A percentile compares a stretch with the other conserved stretches of the same genome.
phyloP scores from a whole-genome alignment of 2,888 invertebrate genomes.

The Philopedon plagiatum region DNA sequence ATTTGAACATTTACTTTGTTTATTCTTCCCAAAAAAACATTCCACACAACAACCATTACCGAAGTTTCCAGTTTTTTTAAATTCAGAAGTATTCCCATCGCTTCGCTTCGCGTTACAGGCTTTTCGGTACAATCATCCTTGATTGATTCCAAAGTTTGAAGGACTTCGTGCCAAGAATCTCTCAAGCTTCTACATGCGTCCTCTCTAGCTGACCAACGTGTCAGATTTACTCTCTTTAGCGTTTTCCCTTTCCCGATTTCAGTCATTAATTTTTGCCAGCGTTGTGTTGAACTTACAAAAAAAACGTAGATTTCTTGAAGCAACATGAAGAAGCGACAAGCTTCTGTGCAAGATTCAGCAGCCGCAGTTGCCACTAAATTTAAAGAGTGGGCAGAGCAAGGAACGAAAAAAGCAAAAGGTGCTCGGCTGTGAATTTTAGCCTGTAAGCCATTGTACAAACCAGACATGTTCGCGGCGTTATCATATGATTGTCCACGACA shows the following conservation, averaged over 20 bases:
- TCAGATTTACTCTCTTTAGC: slow-evolving; percentile 19
- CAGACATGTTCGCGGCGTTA: slow-evolving; percentile 27
- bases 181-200: slow-evolving; percentile 39
- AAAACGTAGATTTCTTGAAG: slow-evolving; percentile 1
- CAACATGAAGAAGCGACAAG: background rate
- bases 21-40: background rate
- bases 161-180: slow-evolving; percentile 41
- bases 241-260: background rate
- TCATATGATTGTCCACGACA: slow-evolving; percentile 31
- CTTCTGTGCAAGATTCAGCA: background rate
- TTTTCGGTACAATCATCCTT: slow-evolving; percentile 32
- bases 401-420: slow-evolving; percentile 55
- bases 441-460: slow-evolving; percentile 14
- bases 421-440: background rate
- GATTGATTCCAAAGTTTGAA: slow-evolving; percentile 41
- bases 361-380: slow-evolving; percentile 14
- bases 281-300: slow-evolving; percentile 29
- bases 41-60: background rate
- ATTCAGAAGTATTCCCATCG: background rate
- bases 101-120: slow-evolving; percentile 22
- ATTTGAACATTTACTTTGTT: background rate
- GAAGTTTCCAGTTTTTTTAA: background rate
- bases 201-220: slow-evolving; percentile 43
- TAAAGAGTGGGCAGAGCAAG: slow-evolving; percentile 52
- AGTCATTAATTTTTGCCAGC: slow-evolving; percentile 12